Evolutionary conservation across 2,797 vertebrate species (phyloP).

Genomic region (Xiphophorus birchmanni): DNA sequence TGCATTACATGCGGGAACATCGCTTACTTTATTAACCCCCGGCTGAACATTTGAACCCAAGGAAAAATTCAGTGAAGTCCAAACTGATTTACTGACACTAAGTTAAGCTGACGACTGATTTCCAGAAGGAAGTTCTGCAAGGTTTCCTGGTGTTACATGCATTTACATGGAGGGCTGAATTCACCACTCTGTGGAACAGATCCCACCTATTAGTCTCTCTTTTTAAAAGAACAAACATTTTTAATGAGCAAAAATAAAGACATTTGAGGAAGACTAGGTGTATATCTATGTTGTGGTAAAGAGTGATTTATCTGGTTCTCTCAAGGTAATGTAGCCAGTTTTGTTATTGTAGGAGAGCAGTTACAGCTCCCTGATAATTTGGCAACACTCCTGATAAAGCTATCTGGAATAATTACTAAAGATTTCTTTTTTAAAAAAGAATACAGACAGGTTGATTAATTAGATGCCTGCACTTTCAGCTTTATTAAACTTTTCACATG

Average conservation of each 20-base stretch:
- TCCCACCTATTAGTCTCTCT: neutral
- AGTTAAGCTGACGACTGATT: neutral
- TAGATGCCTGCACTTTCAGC: too few species aligned
- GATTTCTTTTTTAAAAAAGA: too few species aligned
- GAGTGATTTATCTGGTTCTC: neutral
- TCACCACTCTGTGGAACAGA: too few species aligned
- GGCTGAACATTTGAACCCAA: neutral
- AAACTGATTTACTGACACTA: neutral
- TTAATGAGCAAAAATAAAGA: neutral
- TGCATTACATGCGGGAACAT: too few species aligned
- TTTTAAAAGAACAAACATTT: neutral
- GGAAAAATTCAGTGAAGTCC: too few species aligned
- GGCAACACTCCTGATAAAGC: neutral
- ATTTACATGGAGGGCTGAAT: too few species aligned
- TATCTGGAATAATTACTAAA: too few species aligned
- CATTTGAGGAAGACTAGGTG: neutral
- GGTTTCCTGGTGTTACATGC: neutral
- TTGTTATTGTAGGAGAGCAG: neutral
- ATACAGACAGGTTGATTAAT: too few species aligned
- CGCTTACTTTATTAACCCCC: too few species aligned
- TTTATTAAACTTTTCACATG: too few species aligned
- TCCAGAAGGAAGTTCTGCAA: too few species aligned
- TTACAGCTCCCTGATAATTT: neutral
- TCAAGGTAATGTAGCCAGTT: neutral
- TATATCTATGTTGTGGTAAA: neutral